A percentile compares a stretch with the other conserved stretches of the same genome.
Conservation (phyloP, 2,113 vertebrate genomes). For the Mus pahari region DNA sequence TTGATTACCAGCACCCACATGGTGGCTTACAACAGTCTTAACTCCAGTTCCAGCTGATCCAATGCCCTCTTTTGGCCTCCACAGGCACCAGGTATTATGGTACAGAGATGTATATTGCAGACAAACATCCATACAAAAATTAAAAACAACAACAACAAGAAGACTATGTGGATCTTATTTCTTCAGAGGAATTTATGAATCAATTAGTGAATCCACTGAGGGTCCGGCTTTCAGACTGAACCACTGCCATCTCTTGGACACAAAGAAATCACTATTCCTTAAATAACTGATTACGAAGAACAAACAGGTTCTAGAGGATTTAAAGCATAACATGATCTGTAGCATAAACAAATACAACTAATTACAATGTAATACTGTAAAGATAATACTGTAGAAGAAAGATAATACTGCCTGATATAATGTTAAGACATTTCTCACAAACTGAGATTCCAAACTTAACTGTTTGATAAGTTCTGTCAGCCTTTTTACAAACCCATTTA, state of each 20-base stretch:
- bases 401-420: neutral
- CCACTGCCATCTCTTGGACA: conserved; percentile 40
- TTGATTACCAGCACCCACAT: neutral
- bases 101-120: neutral
- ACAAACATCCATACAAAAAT: neutral
- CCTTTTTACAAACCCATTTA: neutral
- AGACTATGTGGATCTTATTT: neutral
- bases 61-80: neutral
- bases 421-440: neutral
- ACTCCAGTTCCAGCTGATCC: neutral
- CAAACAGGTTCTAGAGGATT: neutral
- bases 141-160: neutral
- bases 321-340: conserved; percentile 49
- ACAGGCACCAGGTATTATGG: neutral
- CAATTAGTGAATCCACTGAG: conserved; percentile 34
- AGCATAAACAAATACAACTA: conserved; percentile 31
- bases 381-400: neutral
- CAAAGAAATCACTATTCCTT: conserved; percentile 42
- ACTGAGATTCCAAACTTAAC: conserved; percentile 43
- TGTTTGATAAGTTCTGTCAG: conserved; percentile 16
- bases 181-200: conserved; percentile 51
- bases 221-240: conserved; percentile 37
- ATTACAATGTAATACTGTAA: conserved; percentile 1
- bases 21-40: neutral
- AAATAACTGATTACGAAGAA: conserved; percentile 40